These are phyloP conservation scores for Amphiprion percula DNA, from an alignment of 2,113 vertebrate genomes.

Conservation along the genomic window DNA sequence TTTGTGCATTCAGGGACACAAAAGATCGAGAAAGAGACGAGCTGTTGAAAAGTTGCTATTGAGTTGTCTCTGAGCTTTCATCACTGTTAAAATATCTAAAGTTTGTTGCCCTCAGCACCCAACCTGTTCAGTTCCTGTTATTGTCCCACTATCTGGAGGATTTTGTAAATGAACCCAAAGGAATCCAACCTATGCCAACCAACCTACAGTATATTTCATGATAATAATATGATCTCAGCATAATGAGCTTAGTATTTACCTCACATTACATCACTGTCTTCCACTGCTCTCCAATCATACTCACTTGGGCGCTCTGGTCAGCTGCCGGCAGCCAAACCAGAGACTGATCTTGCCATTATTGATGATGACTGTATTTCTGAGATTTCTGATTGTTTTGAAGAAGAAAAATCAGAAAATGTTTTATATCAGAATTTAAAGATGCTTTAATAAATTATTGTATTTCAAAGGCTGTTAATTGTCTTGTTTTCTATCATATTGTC, in stretches of 20 bases:
- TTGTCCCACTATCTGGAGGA: conserved; percentile 5
- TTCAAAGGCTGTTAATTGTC: conserved; percentile 64
- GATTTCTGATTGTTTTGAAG: conserved; percentile 85
- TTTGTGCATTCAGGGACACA: conserved; percentile 43
- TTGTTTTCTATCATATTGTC: not conserved
- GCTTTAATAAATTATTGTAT: conserved; percentile 95
- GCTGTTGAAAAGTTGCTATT: conserved; percentile 16
- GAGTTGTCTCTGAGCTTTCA: conserved; percentile 42
- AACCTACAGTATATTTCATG: conserved; percentile 36
- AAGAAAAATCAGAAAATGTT: conserved; percentile 83
- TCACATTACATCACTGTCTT: conserved; percentile 67
- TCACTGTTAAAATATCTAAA: conserved; percentile 27
- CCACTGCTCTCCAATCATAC: conserved; percentile 74
- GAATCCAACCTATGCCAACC: conserved; percentile 35
- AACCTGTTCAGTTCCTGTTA: conserved; percentile 17
- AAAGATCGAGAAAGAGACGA: conserved; percentile 12
- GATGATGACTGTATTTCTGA: conserved; percentile 78
- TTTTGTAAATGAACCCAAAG: conserved; percentile 26
- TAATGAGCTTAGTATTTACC: conserved; percentile 70
- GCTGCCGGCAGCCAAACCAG: conserved; percentile 91
- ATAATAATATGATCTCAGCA: conserved; percentile 34
- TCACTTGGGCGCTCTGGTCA: conserved; percentile 79
- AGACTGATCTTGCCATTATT: conserved; percentile 60
- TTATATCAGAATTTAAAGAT: conserved; percentile 94
- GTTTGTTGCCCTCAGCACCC: conserved; percentile 23